Evolutionary conservation across 2,113 vertebrate species (phyloP).

Genomic region (cat (Felis catus)): F.catus_Fca126_mat1.0 CM031425.1:49814001-49814500

Average conservation of each 20-base stretch:
- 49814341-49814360: constrained; percentile 90
- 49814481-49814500: constrained; percentile 95
- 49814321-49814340: constrained; percentile 89
- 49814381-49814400: constrained; percentile 93
- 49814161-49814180: constrained; percentile 96
- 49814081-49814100: constrained; percentile 96
- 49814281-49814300: constrained; percentile 86
- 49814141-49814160: constrained; percentile 95
- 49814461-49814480: constrained; percentile 96
- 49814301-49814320: constrained; percentile 92
- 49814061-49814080: constrained; percentile 87
- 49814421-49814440: constrained; percentile 89
- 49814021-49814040: accelerated
- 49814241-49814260: constrained; percentile 91
- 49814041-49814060: background rate
- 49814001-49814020: background rate
- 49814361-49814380: constrained; percentile 92
- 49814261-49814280: constrained; percentile 93
- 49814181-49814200: constrained; percentile 93
- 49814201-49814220: constrained; percentile 94
- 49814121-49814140: constrained; percentile 94
- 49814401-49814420: constrained; percentile 90
- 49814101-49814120: constrained; percentile 96
- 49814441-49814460: constrained; percentile 95
- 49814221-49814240: constrained; percentile 91